Conservation (phyloP, 1,140 invertebrate genomes). For the Diachasmimorpha longicaudata region DNA sequence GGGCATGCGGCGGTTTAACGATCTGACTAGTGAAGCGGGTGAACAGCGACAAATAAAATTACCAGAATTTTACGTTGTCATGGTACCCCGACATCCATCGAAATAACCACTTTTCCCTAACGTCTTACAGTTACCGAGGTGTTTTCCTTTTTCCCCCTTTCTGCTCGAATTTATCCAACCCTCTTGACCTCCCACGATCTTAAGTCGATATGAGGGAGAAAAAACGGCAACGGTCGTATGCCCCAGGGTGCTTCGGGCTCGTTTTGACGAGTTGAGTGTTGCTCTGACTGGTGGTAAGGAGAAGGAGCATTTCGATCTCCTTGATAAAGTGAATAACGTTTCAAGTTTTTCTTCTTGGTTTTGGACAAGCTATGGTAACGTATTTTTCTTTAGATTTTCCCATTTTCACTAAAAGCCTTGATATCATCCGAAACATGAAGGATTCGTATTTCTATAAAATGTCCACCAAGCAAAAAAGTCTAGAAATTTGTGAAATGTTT, state of each 20-base stretch:
- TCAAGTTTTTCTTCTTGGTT: no score
- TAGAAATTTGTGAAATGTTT: no score
- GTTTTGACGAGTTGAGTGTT: conserved; percentile 46
- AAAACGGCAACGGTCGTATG: not conserved
- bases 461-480: no score
- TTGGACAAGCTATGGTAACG: no score
- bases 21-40: not conserved
- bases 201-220: not conserved
- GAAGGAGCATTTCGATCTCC: no score
- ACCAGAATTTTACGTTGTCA: not conserved
- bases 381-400: no score
- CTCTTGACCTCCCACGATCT: not conserved
- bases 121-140: not conserved
- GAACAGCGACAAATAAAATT: not conserved
- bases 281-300: not conserved
- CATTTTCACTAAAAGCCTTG: no score
- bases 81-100: not conserved
- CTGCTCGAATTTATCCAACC: not conserved
- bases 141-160: not conserved
- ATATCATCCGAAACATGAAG: no score
- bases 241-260: conserved; percentile 28
- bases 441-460: no score
- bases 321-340: no score
- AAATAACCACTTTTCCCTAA: not conserved
- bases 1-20: not conserved